Evolutionary conservation across 2,888 invertebrate genomes (phyloP).

Genomic region (Philereme vetulata): DNA sequence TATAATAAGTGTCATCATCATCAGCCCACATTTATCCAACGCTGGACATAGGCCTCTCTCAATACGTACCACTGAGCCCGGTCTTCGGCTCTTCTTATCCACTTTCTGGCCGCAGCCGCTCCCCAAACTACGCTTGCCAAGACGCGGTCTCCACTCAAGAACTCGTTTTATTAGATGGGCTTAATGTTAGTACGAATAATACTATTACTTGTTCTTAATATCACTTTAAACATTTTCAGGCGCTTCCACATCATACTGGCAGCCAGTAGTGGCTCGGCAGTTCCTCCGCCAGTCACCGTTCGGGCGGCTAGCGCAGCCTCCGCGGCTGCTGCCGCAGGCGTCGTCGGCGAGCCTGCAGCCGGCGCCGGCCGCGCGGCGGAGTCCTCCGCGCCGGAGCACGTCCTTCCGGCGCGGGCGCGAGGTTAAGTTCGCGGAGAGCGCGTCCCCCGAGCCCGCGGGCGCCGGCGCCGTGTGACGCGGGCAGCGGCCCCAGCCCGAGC

Average conservation of each 20-base stretch:
- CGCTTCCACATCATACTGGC: conserved; percentile 84
- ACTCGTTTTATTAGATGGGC: too few species aligned
- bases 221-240: conserved; percentile 44
- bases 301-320: conserved; percentile 51
- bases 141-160: too few species aligned
- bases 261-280: conserved; percentile 88
- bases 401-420: conserved; percentile 79
- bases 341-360: conserved; percentile 79
- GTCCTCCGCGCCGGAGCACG: conserved; percentile 70
- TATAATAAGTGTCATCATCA: too few species aligned
- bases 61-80: too few species aligned
- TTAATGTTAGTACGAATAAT: background rate
- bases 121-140: too few species aligned
- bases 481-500: conserved; percentile 81
- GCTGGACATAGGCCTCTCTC: too few species aligned
- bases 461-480: conserved; percentile 71
- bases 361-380: conserved; percentile 55
- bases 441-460: conserved; percentile 53
- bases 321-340: conserved; percentile 67
- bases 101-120: too few species aligned
- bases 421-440: conserved; percentile 79
- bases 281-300: conserved; percentile 89
- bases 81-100: too few species aligned
- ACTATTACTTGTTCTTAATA: background rate
- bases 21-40: too few species aligned